Base-by-base conservation (phyloP, 1,140 invertebrate species). In the Drosophila funebris region DNA sequence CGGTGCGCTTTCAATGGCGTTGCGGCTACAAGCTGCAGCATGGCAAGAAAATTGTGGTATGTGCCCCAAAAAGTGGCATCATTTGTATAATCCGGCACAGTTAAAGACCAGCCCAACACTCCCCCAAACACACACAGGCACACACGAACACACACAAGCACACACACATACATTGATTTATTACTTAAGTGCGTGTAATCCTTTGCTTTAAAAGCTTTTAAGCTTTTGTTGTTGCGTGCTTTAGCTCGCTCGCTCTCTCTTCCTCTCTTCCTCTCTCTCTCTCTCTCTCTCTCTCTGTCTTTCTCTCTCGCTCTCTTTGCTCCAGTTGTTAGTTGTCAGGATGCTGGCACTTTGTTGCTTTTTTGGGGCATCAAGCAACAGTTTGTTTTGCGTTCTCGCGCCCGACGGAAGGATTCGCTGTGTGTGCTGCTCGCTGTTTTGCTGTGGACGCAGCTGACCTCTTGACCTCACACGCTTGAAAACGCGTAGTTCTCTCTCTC, bases 371-470 rank as follows among this genome's bases (percentile, higher is more conserved):
- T 14, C 37, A 31, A 83, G 83, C 83, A 88, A 88, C 83, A 88
- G 83, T 88, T 88, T 88, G 83, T 88, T 88, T 74, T 67, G 73
- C 56, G 79, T 62, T 62, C 76, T 88, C 68, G 84, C 76, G 41
- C 44, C 44, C 18, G 67, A 57, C 76, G 76, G 78, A 79, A 72
- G 83, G 76, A 88, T 66, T 73, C 54, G 75, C 29, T 43, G 24
- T 70, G 50, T 63, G 41, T 61, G 48, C 52, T 36, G 48, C 48
- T 46, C 57, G 48, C 52, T 36, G 48, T 43, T 46, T 48, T 13
- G 50, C 39, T 27, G 24, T 27, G 4, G 24, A 22, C 6, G 56
- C 48, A 20, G 37, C 43, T 66, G 31, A 44, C 22, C 53, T 57
- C 27, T 33, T 39, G 22, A 66, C 27, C 48, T 27, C 57, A 60